phyloP scores from a whole-genome alignment of 2,888 invertebrate species.

The Agrotis segetum region DNA sequence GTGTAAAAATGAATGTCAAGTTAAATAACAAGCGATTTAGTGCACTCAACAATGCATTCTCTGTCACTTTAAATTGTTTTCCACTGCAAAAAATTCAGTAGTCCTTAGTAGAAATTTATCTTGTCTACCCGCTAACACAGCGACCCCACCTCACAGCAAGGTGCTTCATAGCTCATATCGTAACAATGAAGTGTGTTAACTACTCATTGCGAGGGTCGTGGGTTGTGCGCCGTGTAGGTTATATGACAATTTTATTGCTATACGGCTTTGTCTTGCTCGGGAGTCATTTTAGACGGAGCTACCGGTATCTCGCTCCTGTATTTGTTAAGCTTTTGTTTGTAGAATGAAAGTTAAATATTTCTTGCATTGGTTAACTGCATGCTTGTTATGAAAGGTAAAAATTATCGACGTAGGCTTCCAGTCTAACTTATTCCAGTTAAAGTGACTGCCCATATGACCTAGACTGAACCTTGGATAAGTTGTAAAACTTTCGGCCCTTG shows the following conservation, averaged over 20 bases:
- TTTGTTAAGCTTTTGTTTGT: slow-evolving; percentile 7
- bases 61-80: not conserved
- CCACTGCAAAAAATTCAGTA: not conserved
- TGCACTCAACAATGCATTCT: not conserved
- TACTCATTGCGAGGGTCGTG: slow-evolving; percentile 61
- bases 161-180: slow-evolving; percentile 64
- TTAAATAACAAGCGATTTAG: not conserved
- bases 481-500: too few relatives aligned
- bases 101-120: too few relatives aligned
- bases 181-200: slow-evolving; percentile 66
- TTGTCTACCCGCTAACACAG: slow-evolving; percentile 37
- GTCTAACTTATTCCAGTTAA: too few relatives aligned
- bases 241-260: slow-evolving; percentile 54
- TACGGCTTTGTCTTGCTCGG: slow-evolving; percentile 41
- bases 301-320: slow-evolving; percentile 26
- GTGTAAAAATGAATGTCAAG: too few relatives aligned
- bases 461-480: too few relatives aligned
- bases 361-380: not conserved
- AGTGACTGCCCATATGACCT: too few relatives aligned
- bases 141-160: slow-evolving; percentile 40
- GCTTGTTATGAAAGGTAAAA: not conserved
- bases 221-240: slow-evolving; percentile 56
- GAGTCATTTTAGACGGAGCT: slow-evolving; percentile 37
- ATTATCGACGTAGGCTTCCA: not conserved
- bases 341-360: slow-evolving; percentile 13